Conservation (phyloP, 1,140 invertebrate species). For the Atopsyche davidsoni region DNA sequence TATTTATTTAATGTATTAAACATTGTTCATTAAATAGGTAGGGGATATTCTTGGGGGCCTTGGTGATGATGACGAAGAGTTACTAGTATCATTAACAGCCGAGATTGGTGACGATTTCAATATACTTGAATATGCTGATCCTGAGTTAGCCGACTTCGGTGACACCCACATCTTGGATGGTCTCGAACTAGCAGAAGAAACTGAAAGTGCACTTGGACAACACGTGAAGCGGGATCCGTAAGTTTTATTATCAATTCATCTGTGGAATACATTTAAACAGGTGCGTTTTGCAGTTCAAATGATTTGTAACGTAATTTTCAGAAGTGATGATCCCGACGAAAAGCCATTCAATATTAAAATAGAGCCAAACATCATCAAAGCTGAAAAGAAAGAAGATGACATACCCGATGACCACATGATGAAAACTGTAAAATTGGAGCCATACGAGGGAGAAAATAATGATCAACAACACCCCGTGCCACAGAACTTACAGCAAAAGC, state of each 20-base stretch:
- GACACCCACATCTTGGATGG: conserved; percentile 72
- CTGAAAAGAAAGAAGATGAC: conserved; percentile 26
- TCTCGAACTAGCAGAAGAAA: conserved; percentile 67
- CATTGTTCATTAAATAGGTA: conserved; percentile 41
- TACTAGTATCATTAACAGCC: conserved; percentile 63
- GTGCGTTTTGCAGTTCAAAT: neutral
- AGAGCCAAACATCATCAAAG: conserved; percentile 21
- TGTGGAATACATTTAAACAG: neutral
- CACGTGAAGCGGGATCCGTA: conserved; percentile 27
- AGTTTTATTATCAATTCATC: conserved; percentile 4
- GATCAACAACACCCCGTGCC: conserved; percentile 12
- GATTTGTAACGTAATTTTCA: conserved; percentile 11
- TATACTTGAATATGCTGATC: conserved; percentile 91
- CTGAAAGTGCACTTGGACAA: conserved; percentile 26
- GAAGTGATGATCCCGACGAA: conserved; percentile 16
- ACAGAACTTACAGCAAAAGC: conserved; percentile 11
- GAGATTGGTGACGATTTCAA: conserved; percentile 93
- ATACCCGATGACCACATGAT: conserved; percentile 7
- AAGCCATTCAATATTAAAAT: conserved; percentile 14
- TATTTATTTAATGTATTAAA: conserved; percentile 4
- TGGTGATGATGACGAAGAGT: conserved; percentile 80
- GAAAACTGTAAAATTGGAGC: conserved; percentile 27
- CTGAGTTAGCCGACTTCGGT: conserved; percentile 77
- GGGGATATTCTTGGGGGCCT: conserved; percentile 73
- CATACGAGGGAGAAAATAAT: conserved; percentile 15